Evolutionary conservation across 2,113 vertebrate species (phyloP).

Genomic region (Haemorhous mexicanus): DNA sequence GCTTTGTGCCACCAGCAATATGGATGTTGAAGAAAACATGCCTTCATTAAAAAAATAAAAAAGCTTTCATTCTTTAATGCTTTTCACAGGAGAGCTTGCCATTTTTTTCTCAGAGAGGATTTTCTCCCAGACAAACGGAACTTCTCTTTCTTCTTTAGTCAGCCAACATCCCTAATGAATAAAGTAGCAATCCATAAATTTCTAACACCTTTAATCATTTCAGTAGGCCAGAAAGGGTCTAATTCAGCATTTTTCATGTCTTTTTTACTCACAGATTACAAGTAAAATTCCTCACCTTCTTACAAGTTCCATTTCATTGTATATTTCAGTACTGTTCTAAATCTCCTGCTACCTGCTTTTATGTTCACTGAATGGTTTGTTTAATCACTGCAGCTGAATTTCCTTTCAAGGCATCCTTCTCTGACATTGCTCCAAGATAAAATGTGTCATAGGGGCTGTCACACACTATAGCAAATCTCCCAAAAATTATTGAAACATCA

Average conservation of each 20-base stretch:
- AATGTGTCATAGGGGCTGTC: slow-evolving; percentile 45
- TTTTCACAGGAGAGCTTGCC: background rate
- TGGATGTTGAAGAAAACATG: background rate
- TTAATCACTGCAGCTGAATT: slow-evolving; percentile 66
- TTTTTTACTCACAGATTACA: background rate
- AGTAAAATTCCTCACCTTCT: background rate
- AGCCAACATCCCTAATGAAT: background rate
- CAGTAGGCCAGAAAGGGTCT: background rate
- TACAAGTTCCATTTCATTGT: background rate
- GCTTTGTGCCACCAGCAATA: background rate
- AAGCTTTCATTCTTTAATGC: background rate
- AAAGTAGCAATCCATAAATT: background rate
- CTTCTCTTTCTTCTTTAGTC: background rate
- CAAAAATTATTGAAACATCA: slow-evolving; percentile 68
- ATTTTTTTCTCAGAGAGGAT: background rate
- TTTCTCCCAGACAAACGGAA: background rate
- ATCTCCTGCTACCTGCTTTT: slow-evolving; percentile 50
- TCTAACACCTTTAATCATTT: background rate
- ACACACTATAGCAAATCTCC: slow-evolving; percentile 44
- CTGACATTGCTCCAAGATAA: slow-evolving; percentile 70
- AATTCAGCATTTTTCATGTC: slow-evolving; percentile 5
- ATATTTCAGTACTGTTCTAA: background rate
- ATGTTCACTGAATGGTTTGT: slow-evolving; percentile 39
- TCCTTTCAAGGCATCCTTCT: slow-evolving; percentile 69
- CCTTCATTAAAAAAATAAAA: background rate